Percentiles rank a stretch among this genome's conserved stretches.
These are phyloP conservation scores for Andrena trimmerana DNA, from an alignment of 2,888 invertebrate genomes.

Conservation along the genomic window DNA sequence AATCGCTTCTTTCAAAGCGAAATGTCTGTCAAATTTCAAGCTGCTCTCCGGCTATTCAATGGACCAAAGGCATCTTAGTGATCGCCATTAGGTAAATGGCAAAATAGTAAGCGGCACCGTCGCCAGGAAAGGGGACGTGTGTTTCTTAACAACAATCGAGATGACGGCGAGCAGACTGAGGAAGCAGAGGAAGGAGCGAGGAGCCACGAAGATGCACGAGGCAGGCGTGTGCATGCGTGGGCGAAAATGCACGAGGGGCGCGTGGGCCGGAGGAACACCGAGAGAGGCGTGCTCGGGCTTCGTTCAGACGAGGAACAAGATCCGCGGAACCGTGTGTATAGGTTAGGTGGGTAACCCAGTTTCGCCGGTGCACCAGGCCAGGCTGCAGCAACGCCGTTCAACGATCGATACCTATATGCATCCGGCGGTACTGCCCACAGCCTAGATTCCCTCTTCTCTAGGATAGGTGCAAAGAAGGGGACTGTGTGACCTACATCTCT, in stretches of 20 bases:
- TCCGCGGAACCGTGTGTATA: conserved; percentile 64
- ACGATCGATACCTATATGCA: conserved; percentile 78
- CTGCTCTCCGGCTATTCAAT: neutral
- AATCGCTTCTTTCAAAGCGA: no score
- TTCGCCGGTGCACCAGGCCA: conserved; percentile 80
- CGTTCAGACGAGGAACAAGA: conserved; percentile 57
- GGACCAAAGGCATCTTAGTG: neutral
- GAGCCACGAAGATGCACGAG: conserved; percentile 54
- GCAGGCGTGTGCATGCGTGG: conserved; percentile 28
- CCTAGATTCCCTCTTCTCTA: conserved; percentile 78
- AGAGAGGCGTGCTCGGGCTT: conserved; percentile 54
- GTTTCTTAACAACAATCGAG: conserved; percentile 41
- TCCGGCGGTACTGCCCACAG: conserved; percentile 70
- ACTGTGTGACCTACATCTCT: conserved; percentile 66
- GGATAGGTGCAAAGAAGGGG: conserved; percentile 73
- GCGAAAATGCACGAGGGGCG: conserved; percentile 68
- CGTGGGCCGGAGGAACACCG: conserved; percentile 49
- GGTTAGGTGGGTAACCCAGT: conserved; percentile 81
- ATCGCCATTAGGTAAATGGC: neutral
- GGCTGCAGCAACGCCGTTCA: conserved; percentile 70
- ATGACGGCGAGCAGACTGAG: conserved; percentile 21
- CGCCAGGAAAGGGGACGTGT: neutral
- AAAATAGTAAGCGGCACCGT: neutral
- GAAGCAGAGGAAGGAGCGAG: conserved; percentile 34
- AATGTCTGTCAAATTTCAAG: no score